Base-by-base conservation (phyloP, 2,797 vertebrate species). In the Cyprinella venusta region DNA sequence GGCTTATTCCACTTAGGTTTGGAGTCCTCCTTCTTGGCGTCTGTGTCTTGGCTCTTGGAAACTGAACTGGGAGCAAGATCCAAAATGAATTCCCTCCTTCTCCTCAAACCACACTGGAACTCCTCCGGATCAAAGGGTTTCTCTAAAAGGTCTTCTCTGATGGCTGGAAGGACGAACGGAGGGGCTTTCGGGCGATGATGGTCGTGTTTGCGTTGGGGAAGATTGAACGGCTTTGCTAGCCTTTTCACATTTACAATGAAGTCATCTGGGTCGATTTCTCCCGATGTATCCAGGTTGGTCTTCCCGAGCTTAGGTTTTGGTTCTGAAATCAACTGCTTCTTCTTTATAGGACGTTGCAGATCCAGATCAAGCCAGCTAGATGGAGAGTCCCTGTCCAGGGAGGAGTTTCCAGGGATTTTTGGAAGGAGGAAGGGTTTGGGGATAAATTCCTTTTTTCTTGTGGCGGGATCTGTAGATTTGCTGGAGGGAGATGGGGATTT, bases 161-260 rank as follows among this genome's bases (percentile, higher is more conserved):
- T 99, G 1, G 96, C 95, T 5, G 98, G 97, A 96, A 99, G 94
- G 12, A 93, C 97, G 0, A 96, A 98, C 6, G 94, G 93, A 2
- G 96, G 96, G 70, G 95, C 92, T 1, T 95, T 94, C 0, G 92
- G 91, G 79, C 96, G 95, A 0, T 96, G 93, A 67, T 90, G 52
- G 81, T 94, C 96, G 91, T 96, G 97, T 86, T 95, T 98, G 64
- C 96, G 97, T 40, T 95, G 95, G 0, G 97, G 96, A 67, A 96
- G 87, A 79, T 94, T 95, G 81, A 97, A 92, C 0, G 95, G 92
- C 21, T 94, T 93, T 0, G 97, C 97, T 21, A 96, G 93, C 16
- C 95, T 96, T 87, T 96, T 97, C 79, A 99, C 96, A 84, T 93
- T 96, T 91, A 97, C 94, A 0, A 97, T 89, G 59, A 99, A 99